phyloP scores from a whole-genome alignment of 2,113 vertebrate species.

The Cheirogaleus medius region DNA sequence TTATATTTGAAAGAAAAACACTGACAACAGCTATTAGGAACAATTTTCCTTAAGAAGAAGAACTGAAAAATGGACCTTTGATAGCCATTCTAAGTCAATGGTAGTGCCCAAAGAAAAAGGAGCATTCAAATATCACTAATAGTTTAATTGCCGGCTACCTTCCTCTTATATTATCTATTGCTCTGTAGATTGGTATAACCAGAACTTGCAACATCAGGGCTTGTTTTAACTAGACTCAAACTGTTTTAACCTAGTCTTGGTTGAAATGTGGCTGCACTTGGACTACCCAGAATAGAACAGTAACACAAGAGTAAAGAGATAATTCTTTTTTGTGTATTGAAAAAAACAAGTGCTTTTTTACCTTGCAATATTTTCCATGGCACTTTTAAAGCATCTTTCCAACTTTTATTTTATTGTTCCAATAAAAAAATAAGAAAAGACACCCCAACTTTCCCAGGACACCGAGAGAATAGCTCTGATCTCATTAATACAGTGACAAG shows the following conservation, averaged over 20 bases:
- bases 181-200: not conserved
- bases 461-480: not conserved
- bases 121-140: not conserved
- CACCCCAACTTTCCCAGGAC: not conserved
- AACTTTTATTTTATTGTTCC: not conserved
- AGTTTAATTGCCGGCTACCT: not conserved
- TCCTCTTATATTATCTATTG: not conserved
- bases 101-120: not conserved
- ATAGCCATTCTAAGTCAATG: not conserved
- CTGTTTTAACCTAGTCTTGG: not conserved
- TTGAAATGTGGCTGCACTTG: not conserved
- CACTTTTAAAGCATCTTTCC: constrained; percentile 22
- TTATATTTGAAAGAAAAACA: not conserved
- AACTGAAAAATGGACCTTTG: not conserved
- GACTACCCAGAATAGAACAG: not conserved
- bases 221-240: not conserved
- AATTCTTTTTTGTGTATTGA: not conserved
- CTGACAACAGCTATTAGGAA: not conserved
- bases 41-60: not conserved
- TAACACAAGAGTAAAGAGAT: not conserved
- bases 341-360: constrained; percentile 22
- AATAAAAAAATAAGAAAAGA: constrained; percentile 16
- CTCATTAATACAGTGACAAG: constrained; percentile 45
- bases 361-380: not conserved
- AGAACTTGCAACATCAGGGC: not conserved